Base-by-base conservation (phyloP, 2,888 invertebrate species). In the Tuta absoluta region DNA sequence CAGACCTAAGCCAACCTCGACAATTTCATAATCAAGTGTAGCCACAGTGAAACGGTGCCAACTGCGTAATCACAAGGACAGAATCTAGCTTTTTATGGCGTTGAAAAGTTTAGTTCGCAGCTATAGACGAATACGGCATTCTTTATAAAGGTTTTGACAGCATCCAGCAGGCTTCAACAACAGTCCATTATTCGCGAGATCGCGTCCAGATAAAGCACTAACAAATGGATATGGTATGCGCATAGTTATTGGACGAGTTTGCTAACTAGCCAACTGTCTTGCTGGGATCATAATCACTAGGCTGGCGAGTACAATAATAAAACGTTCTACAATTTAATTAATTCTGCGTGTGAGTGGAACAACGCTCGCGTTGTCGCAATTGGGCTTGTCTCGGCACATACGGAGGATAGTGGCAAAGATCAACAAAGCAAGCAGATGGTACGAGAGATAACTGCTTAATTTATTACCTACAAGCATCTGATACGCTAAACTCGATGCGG, bases 311-410 rank as follows among this genome's bases (percentile, higher is more conserved):
- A 67, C 63, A 67, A 65, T 73, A 72, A 73, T 74, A 72, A 68
- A 72, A 72, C 72, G 73, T 71, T 73, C 71, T 73, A 77, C 81
- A 81, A 79, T 80, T 78, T 80, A 81, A 84, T 85, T 82, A 82
- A 79, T 79, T 76, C 77, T 71, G 71, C 71, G 74, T 71, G 74
- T 72, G 74, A 75, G 73, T 73, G 71, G 72, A 72, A 71, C 72
- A 75, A 74, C 76, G 74, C 72, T 70, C 72, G 79, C 78, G 75
- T 76, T 76, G 76, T 74, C 79, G 75, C 81, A 84, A 84, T 83
- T 81, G 80, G 78, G 78, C 71, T 75, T 72, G 77, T 79, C 76
- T 51, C 68, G 69, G 68, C 68, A 71, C 70, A 48, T 62, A 62
- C 71, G 70, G 72, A 76, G 76, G 75, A 78, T 73, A 71, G 67